A percentile compares a stretch with the other conserved stretches of the same genome.
Conservation (phyloP, 1,140 invertebrate species). For the Phocides pigmalion region DNA sequence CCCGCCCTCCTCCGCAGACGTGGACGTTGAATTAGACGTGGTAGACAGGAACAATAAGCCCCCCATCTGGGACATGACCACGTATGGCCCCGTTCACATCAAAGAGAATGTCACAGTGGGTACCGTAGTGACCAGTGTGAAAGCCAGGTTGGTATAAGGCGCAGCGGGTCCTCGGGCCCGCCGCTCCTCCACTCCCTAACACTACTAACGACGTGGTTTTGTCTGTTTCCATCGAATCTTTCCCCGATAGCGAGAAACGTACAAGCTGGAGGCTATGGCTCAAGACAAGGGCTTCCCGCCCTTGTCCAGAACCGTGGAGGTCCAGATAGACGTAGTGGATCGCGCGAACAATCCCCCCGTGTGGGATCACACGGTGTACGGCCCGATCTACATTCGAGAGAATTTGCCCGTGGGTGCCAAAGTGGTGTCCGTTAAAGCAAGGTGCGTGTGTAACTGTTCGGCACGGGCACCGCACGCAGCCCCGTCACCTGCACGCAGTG, state of each 20-base stretch:
- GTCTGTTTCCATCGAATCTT: slow-evolving; percentile 86
- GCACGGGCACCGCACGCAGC: slow-evolving; percentile 85
- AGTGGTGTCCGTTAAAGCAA: slow-evolving; percentile 98
- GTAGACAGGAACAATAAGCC: slow-evolving; percentile 99
- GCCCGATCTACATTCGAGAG: slow-evolving; percentile 98
- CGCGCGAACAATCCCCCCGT: slow-evolving; percentile 98
- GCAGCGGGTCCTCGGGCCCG: slow-evolving; percentile 73
- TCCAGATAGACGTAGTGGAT: slow-evolving; percentile 98
- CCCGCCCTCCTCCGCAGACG: slow-evolving; percentile 94
- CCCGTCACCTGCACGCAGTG: slow-evolving; percentile 80
- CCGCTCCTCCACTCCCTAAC: slow-evolving; percentile 80
- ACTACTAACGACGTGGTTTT: slow-evolving; percentile 88
- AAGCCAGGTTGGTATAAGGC: slow-evolving; percentile 97
- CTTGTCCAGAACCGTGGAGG: slow-evolving; percentile 96
- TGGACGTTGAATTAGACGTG: slow-evolving; percentile 98
- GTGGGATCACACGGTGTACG: slow-evolving; percentile 97
- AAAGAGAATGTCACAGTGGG: slow-evolving; percentile 99
- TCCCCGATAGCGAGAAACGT: slow-evolving; percentile 94
- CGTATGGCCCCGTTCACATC: slow-evolving; percentile 98
- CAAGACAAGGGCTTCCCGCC: slow-evolving; percentile 97
- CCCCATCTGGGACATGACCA: slow-evolving; percentile 95
- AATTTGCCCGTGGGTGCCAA: slow-evolving; percentile 97
- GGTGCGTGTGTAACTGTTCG: slow-evolving; percentile 87
- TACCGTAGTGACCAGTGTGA: slow-evolving; percentile 97
- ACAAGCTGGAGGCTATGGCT: slow-evolving; percentile 98